A percentile compares a stretch with the other conserved stretches of the same genome.
phyloP scores from a whole-genome alignment of 1,140 invertebrate species.

The Phymastichus coffea region DNA sequence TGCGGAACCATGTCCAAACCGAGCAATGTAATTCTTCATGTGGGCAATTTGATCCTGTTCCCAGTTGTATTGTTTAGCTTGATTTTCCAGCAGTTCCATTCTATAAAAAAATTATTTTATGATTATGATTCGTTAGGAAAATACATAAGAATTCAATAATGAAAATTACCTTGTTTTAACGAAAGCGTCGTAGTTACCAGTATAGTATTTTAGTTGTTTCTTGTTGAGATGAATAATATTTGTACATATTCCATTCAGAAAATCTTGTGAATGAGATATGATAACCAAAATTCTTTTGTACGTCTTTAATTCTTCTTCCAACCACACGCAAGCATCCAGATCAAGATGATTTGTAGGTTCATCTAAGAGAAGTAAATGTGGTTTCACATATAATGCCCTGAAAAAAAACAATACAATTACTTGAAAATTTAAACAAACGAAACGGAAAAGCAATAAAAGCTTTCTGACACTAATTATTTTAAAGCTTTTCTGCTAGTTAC shows the following conservation, averaged over 20 bases:
- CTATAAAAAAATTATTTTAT: slow-evolving; percentile 46
- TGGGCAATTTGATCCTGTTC: slow-evolving; percentile 99
- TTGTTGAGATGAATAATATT: slow-evolving; percentile 97
- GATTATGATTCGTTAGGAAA: neutral
- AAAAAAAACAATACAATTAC: slow-evolving; percentile 18
- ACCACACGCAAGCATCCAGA: slow-evolving; percentile 99
- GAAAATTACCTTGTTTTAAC: slow-evolving; percentile 57
- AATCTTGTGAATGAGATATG: slow-evolving; percentile 99
- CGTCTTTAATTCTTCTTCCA: slow-evolving; percentile 95
- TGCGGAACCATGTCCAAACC: slow-evolving; percentile 98
- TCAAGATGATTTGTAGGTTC: slow-evolving; percentile 99
- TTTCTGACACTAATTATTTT: no score
- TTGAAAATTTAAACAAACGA: no score
- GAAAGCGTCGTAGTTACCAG: slow-evolving; percentile 96
- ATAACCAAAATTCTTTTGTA: slow-evolving; percentile 98
- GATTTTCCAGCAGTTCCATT: slow-evolving; percentile 95
- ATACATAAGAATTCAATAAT: neutral
- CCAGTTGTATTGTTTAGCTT: slow-evolving; percentile 99
- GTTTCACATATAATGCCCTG: slow-evolving; percentile 84
- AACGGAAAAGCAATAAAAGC: no score
- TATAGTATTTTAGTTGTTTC: slow-evolving; percentile 92
- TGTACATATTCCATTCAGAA: slow-evolving; percentile 98
- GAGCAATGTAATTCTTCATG: slow-evolving; percentile 99
- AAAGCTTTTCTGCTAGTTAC: no score
- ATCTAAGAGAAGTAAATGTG: slow-evolving; percentile 90